Conservation (phyloP, 2,888 invertebrate genomes). For the Scrobipalpa atriplicella region DNA sequence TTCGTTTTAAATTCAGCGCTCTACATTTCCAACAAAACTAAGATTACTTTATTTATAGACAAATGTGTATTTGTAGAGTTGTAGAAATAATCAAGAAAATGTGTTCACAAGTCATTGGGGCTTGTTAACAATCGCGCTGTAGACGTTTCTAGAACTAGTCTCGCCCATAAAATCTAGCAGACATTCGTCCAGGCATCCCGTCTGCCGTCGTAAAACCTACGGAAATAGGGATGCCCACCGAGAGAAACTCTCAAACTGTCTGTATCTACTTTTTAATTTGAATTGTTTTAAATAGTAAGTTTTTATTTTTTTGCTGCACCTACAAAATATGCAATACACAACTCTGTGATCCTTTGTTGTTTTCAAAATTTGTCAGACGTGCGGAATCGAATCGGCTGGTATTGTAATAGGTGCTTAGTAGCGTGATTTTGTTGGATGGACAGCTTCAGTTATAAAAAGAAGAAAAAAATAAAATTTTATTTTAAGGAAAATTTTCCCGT, state of each 20-base stretch:
- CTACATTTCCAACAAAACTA: background rate
- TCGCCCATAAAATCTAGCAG: conserved; percentile 74
- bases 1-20: background rate
- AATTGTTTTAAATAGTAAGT: background rate
- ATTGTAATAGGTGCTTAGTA: no score
- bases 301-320: background rate
- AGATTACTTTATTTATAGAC: background rate
- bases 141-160: conserved; percentile 45
- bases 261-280: background rate
- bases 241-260: background rate
- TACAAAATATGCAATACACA: no score
- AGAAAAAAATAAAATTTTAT: no score
- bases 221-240: background rate
- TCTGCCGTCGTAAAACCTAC: conserved; percentile 77
- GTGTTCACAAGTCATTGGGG: conserved; percentile 43
- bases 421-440: no score
- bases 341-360: no score
- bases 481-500: no score
- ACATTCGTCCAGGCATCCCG: conserved; percentile 64
- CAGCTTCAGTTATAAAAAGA: no score
- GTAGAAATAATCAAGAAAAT: conserved; percentile 30
- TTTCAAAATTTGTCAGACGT: no score
- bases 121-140: conserved; percentile 38
- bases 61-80: background rate
- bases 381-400: no score